Evolutionary conservation across 2,888 invertebrate species (phyloP), one percentile per base, ranked within the genome.

Genomic region (Parnassius orleans): DNA sequence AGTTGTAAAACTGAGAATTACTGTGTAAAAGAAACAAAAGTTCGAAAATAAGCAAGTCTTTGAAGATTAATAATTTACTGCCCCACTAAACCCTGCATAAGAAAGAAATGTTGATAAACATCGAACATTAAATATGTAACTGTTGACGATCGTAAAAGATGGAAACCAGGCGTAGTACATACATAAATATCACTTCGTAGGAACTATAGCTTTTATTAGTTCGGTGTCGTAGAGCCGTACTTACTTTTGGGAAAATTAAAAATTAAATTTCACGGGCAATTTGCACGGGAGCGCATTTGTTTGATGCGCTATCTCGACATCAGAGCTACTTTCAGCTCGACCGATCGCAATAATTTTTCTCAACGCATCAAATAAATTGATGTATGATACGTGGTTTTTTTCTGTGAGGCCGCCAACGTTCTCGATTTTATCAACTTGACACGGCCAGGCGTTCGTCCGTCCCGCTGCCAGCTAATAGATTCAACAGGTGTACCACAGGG

Each of bases 61-160:
- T 91, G 90, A 91, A 86, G 90, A 89, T 86, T 87, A 85, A 87
- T 90, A 89, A 90, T 90, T 91, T 90, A 91, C 82, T 74, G 84
- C 86, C 61, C 75, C 87, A 89, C 85, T 91, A 90, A 90, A 90
- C 88, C 86, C 86, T 87, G 87, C 83, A 89, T 88, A 88, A 90
- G 90, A 90, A 91, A 90, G 87, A 90, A 90, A 85, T 91, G 90
- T 90, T 91, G 90, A 91, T 91, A 91, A 90, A 91, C 91, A 90
- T 88, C 86, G 88, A 86, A 87, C 87, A 90, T 90, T 88, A 89
- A 90, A 90, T 90, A 90, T 90, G 89, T 90, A 90, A 91, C 91
- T 89, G 90, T 89, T 88, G 89, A 86, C 82, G 84, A 89, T 90
- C 89, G 77, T 91, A 90, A 91, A 84, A 78, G 81, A 87, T 84